Base-by-base conservation (phyloP, 2,888 invertebrate species). In the Cyrtodaria siliqua region DNA sequence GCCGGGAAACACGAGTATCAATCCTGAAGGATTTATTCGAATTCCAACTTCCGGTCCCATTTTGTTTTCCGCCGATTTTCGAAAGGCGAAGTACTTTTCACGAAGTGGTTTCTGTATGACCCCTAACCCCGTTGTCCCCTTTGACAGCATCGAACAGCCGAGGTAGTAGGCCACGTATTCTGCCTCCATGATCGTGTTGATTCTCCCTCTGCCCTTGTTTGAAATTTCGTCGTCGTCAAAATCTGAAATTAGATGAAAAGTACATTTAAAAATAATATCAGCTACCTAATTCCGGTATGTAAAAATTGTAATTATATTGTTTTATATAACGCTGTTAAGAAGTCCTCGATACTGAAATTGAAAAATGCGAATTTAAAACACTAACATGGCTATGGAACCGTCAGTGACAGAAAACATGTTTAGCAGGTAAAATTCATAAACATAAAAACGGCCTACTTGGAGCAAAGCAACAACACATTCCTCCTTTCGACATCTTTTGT, bases 61-160 rank as follows among this genome's bases (percentile, higher is more conserved):
- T 55, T 74, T 78, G 59, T 83, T 84, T 14, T 82, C 84, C 1
- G 87, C 84, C 6, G 89, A 83, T 59, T 90, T 90, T 27, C 98
- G 97, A 94, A 97, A 97, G 84, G 98, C 97, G 72, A 99, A 98
- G 93, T 99, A 99, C 71, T 99, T 94, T 91, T 98, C 99, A 87
- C 97, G 96, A 87, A 99, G 94, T 1, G 99, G 99, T 93, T 99
- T 98, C 94, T 99, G 99, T 84, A 99, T 97, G 69, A 98, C 98
- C 92, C 99, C 97, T 57, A 99, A 95, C 60, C 99, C 99, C 92
- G 99, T 99, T 93, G 99, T 99, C 92, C 98, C 98, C 92, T 98
- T 97, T 91, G 98, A 97, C 33, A 99, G 98, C 89, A 99, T 98
- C 26, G 98, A 96, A 87, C 97, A 97, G 86, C 99, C 99, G 89